Base-by-base conservation (phyloP, 2,888 invertebrate species). In the Leptopilina drosophilae region DNA sequence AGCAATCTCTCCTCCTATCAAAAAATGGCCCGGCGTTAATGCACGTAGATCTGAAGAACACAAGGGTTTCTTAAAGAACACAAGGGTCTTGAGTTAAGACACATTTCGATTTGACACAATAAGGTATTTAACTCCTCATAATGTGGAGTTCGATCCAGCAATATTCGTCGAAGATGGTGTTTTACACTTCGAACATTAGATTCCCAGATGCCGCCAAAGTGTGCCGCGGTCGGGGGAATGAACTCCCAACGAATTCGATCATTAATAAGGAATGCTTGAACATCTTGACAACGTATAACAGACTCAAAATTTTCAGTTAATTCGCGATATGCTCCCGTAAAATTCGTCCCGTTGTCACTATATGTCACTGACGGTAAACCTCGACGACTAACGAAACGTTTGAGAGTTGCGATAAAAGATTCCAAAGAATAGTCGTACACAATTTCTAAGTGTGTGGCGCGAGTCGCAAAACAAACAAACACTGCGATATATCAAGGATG, bases 201-300 rank as follows among this genome's bases (percentile, higher is more conserved):
- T 78, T 91, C 90, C 88, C 89, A 91, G 4, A 90, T 76, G 1
- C 89, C 90, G 3, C 90, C 89, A 65, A 88, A 88, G 76, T 91
- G 88, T 1, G 89, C 88, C 5, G 88, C 84, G 20, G 80, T 78
- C 3, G 89, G 88, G 1, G 90, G 89, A 40, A 86, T 88, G 73
- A 91, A 92, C 59, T 88, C 84, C 90, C 90, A 92, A 2, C 80
- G 66, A 9, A 87, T 85, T 1, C 81, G 80, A 7, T 84, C 78
- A 7, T 75, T 77, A 0, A 83, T 76, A n/a, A 86, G 0, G 26
- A 77, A 14, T 6, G 76, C 62, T 64, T 69, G 20, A 0, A 81
- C 11, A 9, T 77, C 11, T 73, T 73, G 33, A 42, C 69, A 5
- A 11, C 4, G 7, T 0, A 77, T n/a, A 4, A 65, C 49, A 1